Base-by-base conservation (phyloP, 2,888 invertebrate species). In the Drosophila lutescens region DNA sequence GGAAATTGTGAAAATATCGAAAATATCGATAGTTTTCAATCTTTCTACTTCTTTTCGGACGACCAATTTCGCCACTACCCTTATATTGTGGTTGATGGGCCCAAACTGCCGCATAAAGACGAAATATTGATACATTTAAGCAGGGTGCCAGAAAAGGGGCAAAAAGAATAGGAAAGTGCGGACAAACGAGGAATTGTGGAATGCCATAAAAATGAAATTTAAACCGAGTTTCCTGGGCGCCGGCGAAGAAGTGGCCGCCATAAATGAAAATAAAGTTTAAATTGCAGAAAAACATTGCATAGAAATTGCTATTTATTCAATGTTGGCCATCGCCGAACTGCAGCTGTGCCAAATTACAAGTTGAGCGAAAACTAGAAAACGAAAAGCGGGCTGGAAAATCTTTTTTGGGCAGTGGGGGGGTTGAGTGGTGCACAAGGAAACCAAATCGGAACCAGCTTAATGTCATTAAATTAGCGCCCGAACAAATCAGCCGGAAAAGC, bases 241-340 rank as follows among this genome's bases (percentile, higher is more conserved):
- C 44, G 17, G 2, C 30, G 36, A 63, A 10, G 23, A 44, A 65
- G 66, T 44, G 50, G 65, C 51, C 54, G 53, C 63, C 67, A 79
- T 72, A 77, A 83, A 83, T 82, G 83, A 83, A 83, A 86, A 86
- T 70, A 83, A 66, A 66, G 78, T 63, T 76, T 67, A 80, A 86
- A 82, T 78, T 83, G 74, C 70, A 83, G 56, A 76, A 83, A 82
- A 86, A 83, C 72, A 78, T 74, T 76, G 72, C 66, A 76, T 75
- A 71, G 63, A 73, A 77, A 79, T 85, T 63, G 65, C 62, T 74
- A 76, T 81, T 81, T 80, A 86, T 77, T 74, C 72, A 81, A 79
- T 85, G 79, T 74, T 17, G 73, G 66, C 66, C 60, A 65, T 66
- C 56, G 55, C 36, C 62, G 40, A 57, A 72, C 62, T 75, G 74